Conservation (phyloP, 2,888 invertebrate genomes). For the Agrenia bidenticulata region DNA sequence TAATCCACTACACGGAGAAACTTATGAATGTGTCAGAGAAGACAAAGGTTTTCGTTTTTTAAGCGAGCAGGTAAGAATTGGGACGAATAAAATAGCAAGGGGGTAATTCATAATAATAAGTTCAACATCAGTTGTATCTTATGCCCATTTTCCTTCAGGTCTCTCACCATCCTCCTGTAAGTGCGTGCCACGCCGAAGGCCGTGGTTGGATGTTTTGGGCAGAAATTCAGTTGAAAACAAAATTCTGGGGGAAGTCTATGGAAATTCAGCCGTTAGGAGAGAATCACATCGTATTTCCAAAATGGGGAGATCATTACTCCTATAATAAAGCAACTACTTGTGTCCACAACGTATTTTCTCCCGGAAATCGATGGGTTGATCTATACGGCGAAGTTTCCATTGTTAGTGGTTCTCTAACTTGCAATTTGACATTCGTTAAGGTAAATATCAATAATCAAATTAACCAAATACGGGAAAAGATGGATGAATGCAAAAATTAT, state of each 20-base stretch:
- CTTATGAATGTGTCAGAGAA: conserved; percentile 75
- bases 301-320: conserved; percentile 69
- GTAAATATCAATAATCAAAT: conserved; percentile 59
- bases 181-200: conserved; percentile 77
- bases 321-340: conserved; percentile 85
- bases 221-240: conserved; percentile 79
- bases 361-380: conserved; percentile 81
- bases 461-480: not conserved
- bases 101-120: too few relatives aligned
- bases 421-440: conserved; percentile 79
- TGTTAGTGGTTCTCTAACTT: conserved; percentile 64
- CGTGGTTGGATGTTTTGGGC: conserved; percentile 77
- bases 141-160: conserved; percentile 60
- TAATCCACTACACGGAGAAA: conserved; percentile 79
- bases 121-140: too few relatives aligned
- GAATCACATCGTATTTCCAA: conserved; percentile 57
- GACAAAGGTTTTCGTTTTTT: conserved; percentile 77
- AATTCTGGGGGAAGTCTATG: conserved; percentile 90
- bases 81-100: not conserved
- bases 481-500: conserved; percentile 1
- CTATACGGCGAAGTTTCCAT: conserved; percentile 81
- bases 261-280: conserved; percentile 77
- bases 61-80: conserved; percentile 73
- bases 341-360: conserved; percentile 75
- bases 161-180: conserved; percentile 81